Evolutionary conservation across 2,113 vertebrate genomes (phyloP), one percentile per base, ranked within the genome.

Genomic region (Aldabrachelys gigantea): DNA sequence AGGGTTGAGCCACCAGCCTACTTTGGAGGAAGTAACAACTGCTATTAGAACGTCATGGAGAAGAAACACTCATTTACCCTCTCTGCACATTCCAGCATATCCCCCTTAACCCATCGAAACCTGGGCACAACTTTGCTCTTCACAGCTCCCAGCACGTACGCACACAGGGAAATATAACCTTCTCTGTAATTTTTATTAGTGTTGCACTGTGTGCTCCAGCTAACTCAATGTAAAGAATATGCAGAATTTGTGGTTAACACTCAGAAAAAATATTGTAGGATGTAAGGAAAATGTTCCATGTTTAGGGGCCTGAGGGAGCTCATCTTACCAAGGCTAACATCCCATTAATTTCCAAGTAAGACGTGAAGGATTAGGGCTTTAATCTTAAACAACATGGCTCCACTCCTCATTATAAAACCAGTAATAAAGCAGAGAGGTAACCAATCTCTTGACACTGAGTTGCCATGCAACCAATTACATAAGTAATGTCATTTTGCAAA

Each of bases 141-240:
- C 19, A 38, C 41, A 84, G 88, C 16, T 62, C 49, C 62, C 6
- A 1, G 22, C 24, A 49, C n/a, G 75, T 65, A 1, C 31, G 76
- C 82, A 82, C 82, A 89, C 22, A 14, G 56, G 5, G 8, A 35
- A 12, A 91, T 10, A 4, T 4, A 78, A 11, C 24, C 59, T 57
- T 21, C 10, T 49, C 29, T 72, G 87, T 81, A 69, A 9, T 91
- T 89, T 84, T 16, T 81, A 21, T 19, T 22, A 69, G 2, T 75
- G 8, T 52, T 91, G 95, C 85, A 59, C 80, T 95, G 47, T 88
- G 84, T 80, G 85, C 41, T 82, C 91, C 79, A 44, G 78, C 52
- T 69, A 89, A 41, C 13, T 89, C 56, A 53, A 35, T 72, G 89
- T 75, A 89, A 27, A 56, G 53, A 81, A 87, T 29, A 62, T 94